Evolutionary conservation across 2,888 invertebrate species (phyloP), one percentile per base, ranked within the genome.

Genomic region (Leptopilina myrica): DNA sequence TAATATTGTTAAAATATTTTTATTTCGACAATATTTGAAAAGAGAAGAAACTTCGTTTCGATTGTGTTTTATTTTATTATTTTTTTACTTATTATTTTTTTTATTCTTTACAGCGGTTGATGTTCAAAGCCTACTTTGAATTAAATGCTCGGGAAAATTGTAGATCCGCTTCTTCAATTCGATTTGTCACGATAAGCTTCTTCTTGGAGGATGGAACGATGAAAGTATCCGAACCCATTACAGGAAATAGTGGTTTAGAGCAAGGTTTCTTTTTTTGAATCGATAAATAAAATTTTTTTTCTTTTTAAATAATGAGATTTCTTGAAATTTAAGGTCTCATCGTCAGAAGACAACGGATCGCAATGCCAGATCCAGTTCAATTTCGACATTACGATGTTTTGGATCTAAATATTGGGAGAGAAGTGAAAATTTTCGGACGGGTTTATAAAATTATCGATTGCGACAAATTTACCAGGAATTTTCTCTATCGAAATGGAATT

Each of bases 201-300:
- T 98, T 95, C 87, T 93, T 98, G 65, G 98, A 98, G 92, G 98
- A 98, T 92, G 98, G 97, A 15, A 97, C 98, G 1, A 95, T 98
- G 85, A 97, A 97, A 92, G 96, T 98, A 4, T 91, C 94, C 77
- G 98, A 98, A 89, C 97, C 97, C 0, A 94, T 94, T 87, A 94
- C 96, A 9, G 94, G 95, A 77, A 98, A 98, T 89, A 97, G 97
- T 86, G 98, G 98, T 5, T 93, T 97, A 85, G 94, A 95, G 56
- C 98, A 98, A 94, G 98, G 98, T 95, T 91, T 43, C 43, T 1
- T 43, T 43, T 6, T 8, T 43, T 7, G n/a, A 43, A 43, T 8
- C 8, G 7, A 43, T 43, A 1, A 43, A 5, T 49, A 49, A 49
- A 11, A 33, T 12, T 49, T 15, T 53, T 53, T 78, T 20, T 66